Evolutionary conservation across 2,113 vertebrate species (phyloP).

Genomic region (Barnardius zonarius): DNA sequence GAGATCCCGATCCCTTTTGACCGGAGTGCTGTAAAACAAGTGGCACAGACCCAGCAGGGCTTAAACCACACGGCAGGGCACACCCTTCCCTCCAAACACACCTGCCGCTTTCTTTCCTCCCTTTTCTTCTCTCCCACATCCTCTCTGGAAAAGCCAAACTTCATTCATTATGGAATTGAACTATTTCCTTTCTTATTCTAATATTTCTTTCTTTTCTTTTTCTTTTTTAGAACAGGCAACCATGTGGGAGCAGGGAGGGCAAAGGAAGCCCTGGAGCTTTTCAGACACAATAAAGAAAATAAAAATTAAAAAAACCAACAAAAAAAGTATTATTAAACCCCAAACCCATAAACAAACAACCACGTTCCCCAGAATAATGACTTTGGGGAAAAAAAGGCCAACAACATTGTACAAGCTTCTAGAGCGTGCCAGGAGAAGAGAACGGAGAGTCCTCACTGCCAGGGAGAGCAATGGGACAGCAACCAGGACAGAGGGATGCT

Average conservation of each 20-base stretch:
- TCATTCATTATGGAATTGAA: neutral
- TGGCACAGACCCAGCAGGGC: conserved; percentile 6
- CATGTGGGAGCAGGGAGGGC: neutral
- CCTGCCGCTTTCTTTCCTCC: conserved; percentile 72
- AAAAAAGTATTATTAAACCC: neutral
- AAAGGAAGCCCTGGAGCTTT: conserved; percentile 16
- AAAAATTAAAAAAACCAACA: neutral
- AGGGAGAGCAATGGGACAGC: neutral
- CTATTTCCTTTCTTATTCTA: neutral
- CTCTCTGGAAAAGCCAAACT: neutral
- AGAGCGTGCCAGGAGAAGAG: neutral
- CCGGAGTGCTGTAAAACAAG: neutral
- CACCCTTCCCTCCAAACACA: conserved; percentile 72
- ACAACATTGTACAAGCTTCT: conserved; percentile 43
- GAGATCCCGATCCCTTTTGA: neutral
- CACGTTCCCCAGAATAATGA: conserved; percentile 47
- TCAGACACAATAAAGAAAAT: conserved; percentile 34
- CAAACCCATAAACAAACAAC: conserved; percentile 42
- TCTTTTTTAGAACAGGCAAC: neutral
- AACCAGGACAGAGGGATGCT: neutral
- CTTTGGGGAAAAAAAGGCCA: neutral
- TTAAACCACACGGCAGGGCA: conserved; percentile 57
- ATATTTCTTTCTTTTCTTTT: neutral
- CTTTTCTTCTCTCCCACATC: neutral
- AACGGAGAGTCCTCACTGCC: neutral